Conservation (phyloP, 2,888 invertebrate species). For the Lasioglossum pauxillum region DNA sequence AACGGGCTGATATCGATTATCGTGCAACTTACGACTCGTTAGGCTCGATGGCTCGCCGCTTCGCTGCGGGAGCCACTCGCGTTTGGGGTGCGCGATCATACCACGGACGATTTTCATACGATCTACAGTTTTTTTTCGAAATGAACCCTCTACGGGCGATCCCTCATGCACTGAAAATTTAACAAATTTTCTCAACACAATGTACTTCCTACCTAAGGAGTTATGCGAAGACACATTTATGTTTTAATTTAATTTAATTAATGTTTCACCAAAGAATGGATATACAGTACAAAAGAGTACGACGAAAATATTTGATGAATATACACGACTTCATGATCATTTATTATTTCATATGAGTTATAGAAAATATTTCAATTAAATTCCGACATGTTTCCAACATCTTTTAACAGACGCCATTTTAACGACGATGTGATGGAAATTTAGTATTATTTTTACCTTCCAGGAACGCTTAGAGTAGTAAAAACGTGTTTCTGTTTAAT, state of each 20-base stretch:
- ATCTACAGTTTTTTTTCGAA: background rate
- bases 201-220: too few relatives aligned
- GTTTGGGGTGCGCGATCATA: background rate
- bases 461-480: background rate
- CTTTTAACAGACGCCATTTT: too few relatives aligned
- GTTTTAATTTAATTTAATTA: too few relatives aligned
- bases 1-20: slow-evolving; percentile 46
- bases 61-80: background rate
- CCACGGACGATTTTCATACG: background rate
- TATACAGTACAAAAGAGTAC: too few relatives aligned
- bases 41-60: background rate
- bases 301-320: too few relatives aligned
- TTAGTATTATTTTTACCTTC: background rate
- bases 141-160: background rate
- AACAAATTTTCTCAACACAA: background rate
- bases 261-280: too few relatives aligned
- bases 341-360: too few relatives aligned
- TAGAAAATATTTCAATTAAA: too few relatives aligned
- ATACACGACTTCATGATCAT: too few relatives aligned
- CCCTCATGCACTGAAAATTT: background rate
- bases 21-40: slow-evolving; percentile 53
- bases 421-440: background rate
- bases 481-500: background rate
- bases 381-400: too few relatives aligned
- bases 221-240: too few relatives aligned